Evolutionary conservation across 2,113 vertebrate genomes (phyloP).

Genomic region (Euleptes europaea): DNA sequence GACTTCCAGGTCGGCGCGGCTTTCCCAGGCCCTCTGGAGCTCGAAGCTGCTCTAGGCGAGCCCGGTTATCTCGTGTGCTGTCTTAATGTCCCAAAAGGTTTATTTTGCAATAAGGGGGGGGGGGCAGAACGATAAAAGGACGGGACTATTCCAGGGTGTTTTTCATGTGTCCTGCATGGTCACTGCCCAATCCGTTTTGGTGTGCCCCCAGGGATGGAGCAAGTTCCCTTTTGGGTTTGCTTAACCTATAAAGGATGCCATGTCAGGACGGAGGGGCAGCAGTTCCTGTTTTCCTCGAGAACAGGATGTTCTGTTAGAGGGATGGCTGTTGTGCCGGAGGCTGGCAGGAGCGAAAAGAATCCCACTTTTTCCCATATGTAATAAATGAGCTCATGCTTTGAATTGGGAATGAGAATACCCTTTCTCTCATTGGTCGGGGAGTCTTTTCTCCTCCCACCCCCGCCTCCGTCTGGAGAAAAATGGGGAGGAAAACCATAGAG

Average conservation of each 20-base stretch:
- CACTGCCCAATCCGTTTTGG: background rate
- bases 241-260: slow-evolving; percentile 35
- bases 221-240: slow-evolving; percentile 29
- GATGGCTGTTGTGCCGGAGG: background rate
- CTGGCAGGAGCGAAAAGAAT: background rate
- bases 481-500: too few species aligned
- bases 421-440: background rate
- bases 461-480: too few species aligned
- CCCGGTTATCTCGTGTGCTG: too few species aligned
- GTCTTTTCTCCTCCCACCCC: background rate
- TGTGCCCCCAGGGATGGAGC: background rate
- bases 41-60: too few species aligned
- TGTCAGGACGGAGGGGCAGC: slow-evolving; percentile 16
- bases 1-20: too few species aligned
- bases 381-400: background rate
- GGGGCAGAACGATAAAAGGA: background rate
- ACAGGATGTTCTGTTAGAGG: slow-evolving; percentile 29
- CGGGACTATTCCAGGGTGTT: background rate
- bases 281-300: slow-evolving; percentile 33
- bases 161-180: background rate
- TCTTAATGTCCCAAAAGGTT: too few species aligned
- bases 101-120: background rate
- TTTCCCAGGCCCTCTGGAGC: too few species aligned
- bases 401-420: too few species aligned
- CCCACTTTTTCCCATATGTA: background rate